phyloP scores from a whole-genome alignment of 2,113 vertebrate genomes.

The Lepus timidus region DNA sequence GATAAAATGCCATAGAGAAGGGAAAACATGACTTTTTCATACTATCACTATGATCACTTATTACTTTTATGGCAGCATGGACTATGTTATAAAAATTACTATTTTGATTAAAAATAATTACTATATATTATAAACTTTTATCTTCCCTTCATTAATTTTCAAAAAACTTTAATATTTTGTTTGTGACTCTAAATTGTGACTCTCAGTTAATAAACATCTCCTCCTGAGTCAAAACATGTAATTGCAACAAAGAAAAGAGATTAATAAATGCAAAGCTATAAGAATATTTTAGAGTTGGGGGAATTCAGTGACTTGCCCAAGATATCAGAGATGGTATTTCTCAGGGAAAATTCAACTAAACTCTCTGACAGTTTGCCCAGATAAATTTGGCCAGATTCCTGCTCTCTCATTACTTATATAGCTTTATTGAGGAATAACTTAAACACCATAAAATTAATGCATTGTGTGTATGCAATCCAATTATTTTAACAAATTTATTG shows the following conservation, averaged over 20 bases:
- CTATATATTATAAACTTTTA: background rate
- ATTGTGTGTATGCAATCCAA: background rate
- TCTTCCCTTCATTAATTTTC: background rate
- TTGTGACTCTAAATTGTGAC: background rate
- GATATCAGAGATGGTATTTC: background rate
- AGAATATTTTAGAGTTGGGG: background rate
- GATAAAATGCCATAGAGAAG: background rate
- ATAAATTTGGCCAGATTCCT: background rate
- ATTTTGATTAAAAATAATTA: background rate
- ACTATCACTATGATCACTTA: background rate
- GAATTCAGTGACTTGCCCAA: background rate
- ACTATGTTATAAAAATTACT: background rate
- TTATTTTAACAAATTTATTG: background rate
- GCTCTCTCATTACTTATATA: background rate
- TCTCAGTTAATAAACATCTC: background rate
- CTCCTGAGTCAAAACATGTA: background rate
- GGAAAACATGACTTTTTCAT: background rate
- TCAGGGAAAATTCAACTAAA: background rate
- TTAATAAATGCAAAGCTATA: background rate
- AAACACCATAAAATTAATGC: background rate
- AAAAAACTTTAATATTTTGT: background rate
- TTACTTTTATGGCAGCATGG: background rate
- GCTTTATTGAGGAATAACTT: background rate
- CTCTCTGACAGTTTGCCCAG: background rate
- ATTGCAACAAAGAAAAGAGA: background rate